A percentile compares a stretch with the other conserved stretches of the same genome.
Conservation (phyloP, 2,888 invertebrate genomes). For the Melieria picta region DNA sequence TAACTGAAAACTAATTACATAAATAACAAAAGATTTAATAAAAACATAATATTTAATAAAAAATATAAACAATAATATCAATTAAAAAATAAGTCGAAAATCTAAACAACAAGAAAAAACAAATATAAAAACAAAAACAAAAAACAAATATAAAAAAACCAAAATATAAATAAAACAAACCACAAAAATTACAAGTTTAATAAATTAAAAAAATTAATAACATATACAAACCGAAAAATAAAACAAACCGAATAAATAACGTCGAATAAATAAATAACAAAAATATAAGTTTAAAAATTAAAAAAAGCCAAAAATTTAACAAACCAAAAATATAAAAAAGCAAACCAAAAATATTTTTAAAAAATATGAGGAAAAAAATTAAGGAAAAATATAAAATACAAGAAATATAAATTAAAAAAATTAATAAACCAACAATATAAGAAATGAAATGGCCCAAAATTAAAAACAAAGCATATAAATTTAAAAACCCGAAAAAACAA, state of each 20-base stretch:
- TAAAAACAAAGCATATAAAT: too few relatives aligned
- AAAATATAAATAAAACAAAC: slow-evolving; percentile 9
- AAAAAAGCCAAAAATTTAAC: too few relatives aligned
- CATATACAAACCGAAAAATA: slow-evolving; percentile 7
- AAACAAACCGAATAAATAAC: neutral
- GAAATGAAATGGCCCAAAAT: too few relatives aligned
- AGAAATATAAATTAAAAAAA: too few relatives aligned
- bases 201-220: neutral
- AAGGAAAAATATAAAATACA: too few relatives aligned
- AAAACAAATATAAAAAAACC: neutral
- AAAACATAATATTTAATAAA: neutral
- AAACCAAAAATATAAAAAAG: too few relatives aligned
- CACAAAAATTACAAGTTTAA: neutral
- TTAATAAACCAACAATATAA: too few relatives aligned
- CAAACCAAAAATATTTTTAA: too few relatives aligned
- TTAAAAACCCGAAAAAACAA: too few relatives aligned
- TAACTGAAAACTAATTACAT: neutral
- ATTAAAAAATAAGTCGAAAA: neutral
- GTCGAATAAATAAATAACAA: too few relatives aligned
- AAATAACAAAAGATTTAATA: neutral
- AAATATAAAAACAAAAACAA: neutral
- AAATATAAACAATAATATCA: neutral
- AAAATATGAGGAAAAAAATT: too few relatives aligned
- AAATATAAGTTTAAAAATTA: too few relatives aligned
- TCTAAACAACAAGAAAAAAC: slow-evolving; percentile 1